A percentile compares a stretch with the other conserved stretches of the same genome.
Conservation (phyloP, 2,797 vertebrate species). For the Sebastes itinus region DNA sequence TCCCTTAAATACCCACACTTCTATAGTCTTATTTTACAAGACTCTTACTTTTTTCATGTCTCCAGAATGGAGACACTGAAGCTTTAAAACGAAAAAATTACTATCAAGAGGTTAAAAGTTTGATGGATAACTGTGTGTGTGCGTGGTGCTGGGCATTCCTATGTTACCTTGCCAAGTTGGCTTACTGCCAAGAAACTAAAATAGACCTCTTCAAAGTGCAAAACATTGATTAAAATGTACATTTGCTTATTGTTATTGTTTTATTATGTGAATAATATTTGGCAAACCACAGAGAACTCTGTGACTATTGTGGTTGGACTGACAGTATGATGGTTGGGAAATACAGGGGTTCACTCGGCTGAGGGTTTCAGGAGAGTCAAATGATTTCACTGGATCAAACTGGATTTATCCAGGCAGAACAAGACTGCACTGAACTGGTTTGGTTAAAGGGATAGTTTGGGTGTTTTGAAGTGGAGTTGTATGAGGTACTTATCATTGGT, state of each 20-base stretch:
- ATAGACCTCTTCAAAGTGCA: conserved; percentile 37
- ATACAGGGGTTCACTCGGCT: conserved; percentile 22
- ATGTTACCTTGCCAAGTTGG: conserved; percentile 30
- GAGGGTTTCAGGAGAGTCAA: conserved; percentile 23
- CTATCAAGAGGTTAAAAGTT: conserved; percentile 39
- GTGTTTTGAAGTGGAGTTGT: no score
- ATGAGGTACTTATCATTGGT: no score
- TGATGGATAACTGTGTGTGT: conserved; percentile 24
- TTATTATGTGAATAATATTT: conserved; percentile 53
- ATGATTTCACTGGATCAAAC: conserved; percentile 8
- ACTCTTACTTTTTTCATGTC: conserved; percentile 14
- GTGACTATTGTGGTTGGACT: conserved; percentile 40
- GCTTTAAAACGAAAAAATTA: conserved; percentile 21
- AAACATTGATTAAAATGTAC: conserved; percentile 31
- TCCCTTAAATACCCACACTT: conserved; percentile 37
- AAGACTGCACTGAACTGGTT: conserved; percentile 1
- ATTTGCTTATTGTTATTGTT: conserved; percentile 46
- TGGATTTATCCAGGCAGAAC: conserved; percentile 12
- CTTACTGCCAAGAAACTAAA: conserved; percentile 48
- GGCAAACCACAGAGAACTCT: conserved; percentile 52
- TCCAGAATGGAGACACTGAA: conserved; percentile 2
- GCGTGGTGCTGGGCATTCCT: conserved; percentile 25
- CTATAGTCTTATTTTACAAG: conserved; percentile 34
- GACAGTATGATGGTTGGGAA: conserved; percentile 12
- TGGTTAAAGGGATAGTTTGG: background rate